These are phyloP conservation scores for Carposina sasakii DNA, from an alignment of 1,140 invertebrate genomes.

Conservation along the genomic window DNA sequence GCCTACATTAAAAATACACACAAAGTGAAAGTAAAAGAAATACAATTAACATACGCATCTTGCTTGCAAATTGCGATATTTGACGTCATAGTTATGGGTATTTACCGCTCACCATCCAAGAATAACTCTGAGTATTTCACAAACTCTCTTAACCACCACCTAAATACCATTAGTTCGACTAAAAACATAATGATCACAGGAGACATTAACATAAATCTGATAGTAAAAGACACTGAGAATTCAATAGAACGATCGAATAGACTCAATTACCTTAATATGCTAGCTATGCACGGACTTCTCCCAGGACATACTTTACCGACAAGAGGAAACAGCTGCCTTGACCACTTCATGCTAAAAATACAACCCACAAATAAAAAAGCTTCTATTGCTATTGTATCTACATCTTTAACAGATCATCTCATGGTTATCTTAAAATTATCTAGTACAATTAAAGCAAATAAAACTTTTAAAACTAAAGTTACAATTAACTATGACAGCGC, in stretches of 20 bases:
- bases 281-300: not conserved
- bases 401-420: not conserved
- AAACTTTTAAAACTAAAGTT: not conserved
- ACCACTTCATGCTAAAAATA: slow-evolving; percentile 1
- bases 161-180: not conserved
- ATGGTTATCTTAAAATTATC: not conserved
- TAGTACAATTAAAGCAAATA: not conserved
- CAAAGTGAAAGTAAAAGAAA: not conserved
- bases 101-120: slow-evolving; percentile 4
- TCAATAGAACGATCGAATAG: not conserved
- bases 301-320: slow-evolving; percentile 3
- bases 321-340: not conserved
- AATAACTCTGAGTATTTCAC: not conserved
- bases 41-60: not conserved
- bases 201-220: slow-evolving; percentile 7
- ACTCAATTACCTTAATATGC: not conserved
- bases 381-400: not conserved
- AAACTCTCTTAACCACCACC: not conserved
- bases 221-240: not conserved
- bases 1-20: not conserved
- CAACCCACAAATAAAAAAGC: not conserved
- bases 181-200: not conserved
- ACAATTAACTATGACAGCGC: not conserved
- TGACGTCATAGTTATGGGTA: not conserved
- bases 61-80: not conserved